Evolutionary conservation across 2,888 invertebrate species (phyloP).

Genomic region (Pyrocoelia pectoralis): DNA sequence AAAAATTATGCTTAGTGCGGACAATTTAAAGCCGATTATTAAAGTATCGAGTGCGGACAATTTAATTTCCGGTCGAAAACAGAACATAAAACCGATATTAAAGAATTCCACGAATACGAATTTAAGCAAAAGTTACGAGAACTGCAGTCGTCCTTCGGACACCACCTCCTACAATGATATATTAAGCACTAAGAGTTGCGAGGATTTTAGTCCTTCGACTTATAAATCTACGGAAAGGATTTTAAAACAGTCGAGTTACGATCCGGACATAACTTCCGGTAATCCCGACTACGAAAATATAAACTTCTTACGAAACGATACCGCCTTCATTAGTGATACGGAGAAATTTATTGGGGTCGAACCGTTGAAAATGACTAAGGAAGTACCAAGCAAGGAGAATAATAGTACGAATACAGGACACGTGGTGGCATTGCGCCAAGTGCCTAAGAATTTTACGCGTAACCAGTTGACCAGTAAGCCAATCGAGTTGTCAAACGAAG

Average conservation of each 20-base stretch:
- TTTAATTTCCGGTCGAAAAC: slow-evolving; percentile 35
- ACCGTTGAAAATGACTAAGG: slow-evolving; percentile 14
- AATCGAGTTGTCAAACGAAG: slow-evolving; percentile 11
- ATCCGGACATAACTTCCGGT: too few species aligned
- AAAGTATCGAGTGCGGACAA: slow-evolving; percentile 50
- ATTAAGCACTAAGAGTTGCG: slow-evolving; percentile 47
- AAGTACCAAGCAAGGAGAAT: slow-evolving; percentile 34
- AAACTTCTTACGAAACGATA: slow-evolving; percentile 54
- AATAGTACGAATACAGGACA: slow-evolving; percentile 45
- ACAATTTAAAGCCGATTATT: slow-evolving; percentile 47
- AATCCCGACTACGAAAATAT: slow-evolving; percentile 54
- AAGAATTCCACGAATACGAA: slow-evolving; percentile 45
- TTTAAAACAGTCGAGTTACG: too few species aligned
- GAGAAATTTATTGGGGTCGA: slow-evolving; percentile 26
- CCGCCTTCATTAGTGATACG: slow-evolving; percentile 41
- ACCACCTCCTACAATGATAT: slow-evolving; percentile 27
- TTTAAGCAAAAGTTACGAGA: slow-evolving; percentile 43
- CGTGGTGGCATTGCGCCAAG: slow-evolving; percentile 50
- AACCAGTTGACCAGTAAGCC: slow-evolving; percentile 47
- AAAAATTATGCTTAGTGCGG: slow-evolving; percentile 42
- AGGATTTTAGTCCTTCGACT: slow-evolving; percentile 40
- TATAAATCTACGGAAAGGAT: background rate
- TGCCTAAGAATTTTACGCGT: slow-evolving; percentile 57
- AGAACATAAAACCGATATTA: slow-evolving; percentile 42
- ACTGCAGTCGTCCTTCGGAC: slow-evolving; percentile 34